Evolutionary conservation across 2,888 invertebrate species (phyloP), one percentile per base, ranked within the genome.

Genomic region (Tricholauxania praeusta): DNA sequence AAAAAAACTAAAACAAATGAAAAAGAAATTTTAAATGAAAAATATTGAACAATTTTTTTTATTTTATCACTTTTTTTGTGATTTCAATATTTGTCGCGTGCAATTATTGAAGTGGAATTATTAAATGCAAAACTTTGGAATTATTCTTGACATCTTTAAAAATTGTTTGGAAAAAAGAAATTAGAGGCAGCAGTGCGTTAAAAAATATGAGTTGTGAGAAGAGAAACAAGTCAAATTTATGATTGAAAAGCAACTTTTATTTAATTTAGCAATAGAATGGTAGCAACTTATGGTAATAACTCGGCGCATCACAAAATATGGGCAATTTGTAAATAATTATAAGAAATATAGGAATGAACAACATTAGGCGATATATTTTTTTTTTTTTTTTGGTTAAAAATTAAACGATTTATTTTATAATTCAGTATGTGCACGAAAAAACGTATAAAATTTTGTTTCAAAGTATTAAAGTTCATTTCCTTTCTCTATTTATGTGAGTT

Each of bases 71-170:
- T 48, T 48, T 48, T 63, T 39, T 39, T 39, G 39, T 48, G 48
- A 63, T 47, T 47, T 63, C 14, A 19, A 49, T 49, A 63, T 63
- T 63, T 63, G 39, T 48, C 19, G 47, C 63, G 19, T 63, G 63
- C 17, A 63, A 48, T 63, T 63, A 63, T 63, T 63, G 63, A 63
- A 49, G 62, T 48, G 32, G 49, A 63, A 63, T 48, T 48, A 39
- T 62, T 39, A 48, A 48, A 2, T n/a, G 12, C 22, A 57, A 57
- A 57, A 14, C 5, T 28, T 60, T 28, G 10, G 39, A 12, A 10
- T 12, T 19, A 15, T 22, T 49, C 22, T 14, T n/a, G 48, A 49
- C 19, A 22, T 63, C 63, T 63, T 48, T 51, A 12, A 22, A 39
- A 39, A 39, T 39, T 39, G 39, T 57, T 14, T 22, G 12, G 28